A percentile compares a stretch with the other conserved stretches of the same genome.
Evolutionary conservation across 1,140 invertebrate species (phyloP).

Genomic region (Drosophila littoralis): DNA sequence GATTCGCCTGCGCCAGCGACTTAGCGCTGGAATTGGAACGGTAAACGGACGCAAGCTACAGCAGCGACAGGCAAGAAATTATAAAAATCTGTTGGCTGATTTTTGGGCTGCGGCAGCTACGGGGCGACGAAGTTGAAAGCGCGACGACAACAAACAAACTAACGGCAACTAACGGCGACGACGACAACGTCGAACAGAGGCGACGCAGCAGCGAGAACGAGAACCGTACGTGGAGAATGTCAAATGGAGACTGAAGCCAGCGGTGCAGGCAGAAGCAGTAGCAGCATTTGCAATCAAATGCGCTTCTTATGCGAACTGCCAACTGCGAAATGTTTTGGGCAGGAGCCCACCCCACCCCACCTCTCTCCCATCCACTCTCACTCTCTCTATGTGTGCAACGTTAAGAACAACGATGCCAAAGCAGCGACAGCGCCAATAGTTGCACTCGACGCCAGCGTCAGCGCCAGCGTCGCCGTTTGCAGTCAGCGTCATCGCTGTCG

Average conservation of each 20-base stretch:
- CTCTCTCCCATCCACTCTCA: background rate
- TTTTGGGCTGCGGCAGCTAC: conserved; percentile 14
- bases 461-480: conserved; percentile 39
- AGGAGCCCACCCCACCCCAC: background rate
- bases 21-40: conserved; percentile 21
- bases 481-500: conserved; percentile 43
- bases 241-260: conserved; percentile 73
- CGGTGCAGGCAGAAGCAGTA: conserved; percentile 49
- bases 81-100: conserved; percentile 2
- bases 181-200: conserved; percentile 30
- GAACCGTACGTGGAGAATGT: conserved; percentile 75
- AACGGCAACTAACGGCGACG: conserved; percentile 40
- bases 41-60: conserved; percentile 14
- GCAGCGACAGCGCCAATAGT: conserved; percentile 55
- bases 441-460: conserved; percentile 69
- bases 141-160: conserved; percentile 44
- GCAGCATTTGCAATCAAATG: conserved; percentile 73
- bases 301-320: conserved; percentile 70
- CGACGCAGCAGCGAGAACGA: conserved; percentile 57
- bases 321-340: conserved; percentile 40
- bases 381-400: background rate
- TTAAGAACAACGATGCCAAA: conserved; percentile 49
- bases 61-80: conserved; percentile 19
- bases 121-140: conserved; percentile 42
- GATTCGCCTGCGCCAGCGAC: conserved; percentile 26